phyloP scores from a whole-genome alignment of 2,888 invertebrate species.

The Leucania comma region DNA sequence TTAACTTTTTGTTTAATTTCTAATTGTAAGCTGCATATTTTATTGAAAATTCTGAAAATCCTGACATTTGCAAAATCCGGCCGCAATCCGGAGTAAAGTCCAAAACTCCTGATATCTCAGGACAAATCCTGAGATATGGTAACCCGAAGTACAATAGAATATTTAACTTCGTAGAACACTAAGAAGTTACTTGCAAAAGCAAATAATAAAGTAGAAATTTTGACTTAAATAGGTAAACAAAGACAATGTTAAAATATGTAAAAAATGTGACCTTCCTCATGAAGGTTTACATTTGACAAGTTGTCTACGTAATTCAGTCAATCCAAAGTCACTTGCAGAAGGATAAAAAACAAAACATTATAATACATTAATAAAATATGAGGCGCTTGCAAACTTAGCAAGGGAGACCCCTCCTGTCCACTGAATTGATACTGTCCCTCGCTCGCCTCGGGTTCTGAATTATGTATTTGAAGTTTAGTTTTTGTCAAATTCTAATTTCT shows the following conservation, averaged over 20 bases:
- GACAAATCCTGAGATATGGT: no score
- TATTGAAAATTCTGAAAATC: no score
- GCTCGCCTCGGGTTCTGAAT: no score
- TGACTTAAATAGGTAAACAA: constrained; percentile 1
- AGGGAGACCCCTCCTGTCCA: not conserved
- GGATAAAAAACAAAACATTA: constrained; percentile 32
- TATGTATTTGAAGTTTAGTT: no score
- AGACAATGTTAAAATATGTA: constrained; percentile 6
- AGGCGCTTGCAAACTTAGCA: not conserved
- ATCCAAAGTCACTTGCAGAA: constrained; percentile 27
- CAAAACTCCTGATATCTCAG: no score
- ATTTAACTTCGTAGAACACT: not conserved
- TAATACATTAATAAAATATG: constrained; percentile 23
- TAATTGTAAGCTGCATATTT: no score
- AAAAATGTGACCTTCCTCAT: constrained; percentile 25
- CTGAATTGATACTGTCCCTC: no score
- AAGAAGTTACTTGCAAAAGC: not conserved
- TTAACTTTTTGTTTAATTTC: no score
- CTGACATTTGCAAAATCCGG: no score
- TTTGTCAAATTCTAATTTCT: no score
- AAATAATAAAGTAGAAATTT: not conserved
- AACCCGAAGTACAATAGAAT: not conserved
- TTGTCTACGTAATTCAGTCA: constrained; percentile 35
- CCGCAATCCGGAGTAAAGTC: no score
- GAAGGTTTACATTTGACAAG: constrained; percentile 38